phyloP scores from a whole-genome alignment of 2,888 invertebrate genomes.

The Heliconius ismenius region DNA sequence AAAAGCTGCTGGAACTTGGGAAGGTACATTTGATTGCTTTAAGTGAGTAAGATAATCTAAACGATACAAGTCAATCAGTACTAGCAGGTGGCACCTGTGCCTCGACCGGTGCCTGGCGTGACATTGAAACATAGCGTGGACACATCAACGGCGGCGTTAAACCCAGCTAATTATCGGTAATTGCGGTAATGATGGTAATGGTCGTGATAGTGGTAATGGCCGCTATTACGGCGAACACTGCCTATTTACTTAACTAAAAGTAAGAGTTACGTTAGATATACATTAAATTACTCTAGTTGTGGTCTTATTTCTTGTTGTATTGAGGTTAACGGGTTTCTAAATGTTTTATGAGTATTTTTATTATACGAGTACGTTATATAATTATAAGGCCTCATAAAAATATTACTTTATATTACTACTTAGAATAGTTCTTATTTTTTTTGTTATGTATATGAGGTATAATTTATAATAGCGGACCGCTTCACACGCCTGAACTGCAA shows the following conservation, averaged over 20 bases:
- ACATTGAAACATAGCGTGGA: not conserved
- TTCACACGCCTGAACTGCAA: too few relatives aligned
- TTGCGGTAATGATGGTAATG: not conserved
- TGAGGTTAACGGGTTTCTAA: not conserved
- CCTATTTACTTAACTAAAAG: conserved; percentile 19
- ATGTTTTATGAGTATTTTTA: conserved; percentile 6
- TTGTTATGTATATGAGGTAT: too few relatives aligned
- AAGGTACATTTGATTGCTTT: not conserved
- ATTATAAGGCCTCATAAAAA: too few relatives aligned
- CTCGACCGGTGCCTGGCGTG: not conserved
- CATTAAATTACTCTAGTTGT: not conserved
- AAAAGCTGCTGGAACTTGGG: too few relatives aligned
- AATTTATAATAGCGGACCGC: too few relatives aligned
- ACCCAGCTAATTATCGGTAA: conserved; percentile 22
- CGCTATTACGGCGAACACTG: conserved; percentile 21
- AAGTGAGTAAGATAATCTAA: not conserved
- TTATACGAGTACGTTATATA: not conserved
- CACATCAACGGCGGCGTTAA: conserved; percentile 9
- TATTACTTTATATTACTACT: too few relatives aligned
- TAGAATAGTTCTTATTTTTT: too few relatives aligned
- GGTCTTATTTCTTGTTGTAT: not conserved
- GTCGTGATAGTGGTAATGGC: conserved; percentile 14
- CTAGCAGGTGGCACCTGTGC: not conserved
- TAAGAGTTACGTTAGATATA: conserved; percentile 10
- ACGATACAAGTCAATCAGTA: not conserved